These are phyloP conservation scores for Drosophila aff. DNA, from an alignment of 1,140 invertebrate genomes.

Conservation along the genomic window DNA sequence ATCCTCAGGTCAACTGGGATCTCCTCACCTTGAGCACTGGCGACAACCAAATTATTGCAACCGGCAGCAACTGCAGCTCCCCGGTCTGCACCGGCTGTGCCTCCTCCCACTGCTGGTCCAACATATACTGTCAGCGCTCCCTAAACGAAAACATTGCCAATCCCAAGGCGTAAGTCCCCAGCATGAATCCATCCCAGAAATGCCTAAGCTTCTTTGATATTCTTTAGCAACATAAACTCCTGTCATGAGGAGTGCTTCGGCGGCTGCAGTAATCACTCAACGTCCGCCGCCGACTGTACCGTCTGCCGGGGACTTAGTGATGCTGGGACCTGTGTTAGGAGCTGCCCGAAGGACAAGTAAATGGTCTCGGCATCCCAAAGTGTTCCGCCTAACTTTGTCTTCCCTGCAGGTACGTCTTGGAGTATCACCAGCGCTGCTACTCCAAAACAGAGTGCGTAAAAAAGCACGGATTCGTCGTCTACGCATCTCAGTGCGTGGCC, in stretches of 20 bases:
- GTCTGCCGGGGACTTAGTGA: slow-evolving; percentile 65
- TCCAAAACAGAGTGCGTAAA: slow-evolving; percentile 49
- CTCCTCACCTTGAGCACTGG: slow-evolving; percentile 69
- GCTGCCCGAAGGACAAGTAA: slow-evolving; percentile 69
- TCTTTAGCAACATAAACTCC: slow-evolving; percentile 24
- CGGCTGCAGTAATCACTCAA: slow-evolving; percentile 54
- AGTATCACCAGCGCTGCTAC: slow-evolving; percentile 69
- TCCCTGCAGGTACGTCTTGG: slow-evolving; percentile 55
- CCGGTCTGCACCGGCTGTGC: slow-evolving; percentile 62
- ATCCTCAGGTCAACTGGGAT: slow-evolving; percentile 69
- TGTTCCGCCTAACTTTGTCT: background rate
- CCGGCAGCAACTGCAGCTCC: slow-evolving; percentile 49
- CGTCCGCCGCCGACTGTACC: slow-evolving; percentile 50
- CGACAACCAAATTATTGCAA: slow-evolving; percentile 60
- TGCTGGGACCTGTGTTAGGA: slow-evolving; percentile 63
- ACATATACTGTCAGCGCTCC: slow-evolving; percentile 68
- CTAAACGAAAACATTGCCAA: slow-evolving; percentile 74
- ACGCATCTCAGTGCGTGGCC: slow-evolving; percentile 50
- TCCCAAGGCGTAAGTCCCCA: slow-evolving; percentile 32
- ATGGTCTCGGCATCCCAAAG: slow-evolving; percentile 6
- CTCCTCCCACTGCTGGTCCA: slow-evolving; percentile 71
- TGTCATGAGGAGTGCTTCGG: slow-evolving; percentile 76
- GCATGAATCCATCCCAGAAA: background rate
- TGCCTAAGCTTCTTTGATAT: background rate
- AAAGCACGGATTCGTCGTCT: slow-evolving; percentile 30